These are phyloP conservation scores for Anorthoa munda DNA, from an alignment of 2,888 invertebrate genomes.

Conservation along the genomic window DNA sequence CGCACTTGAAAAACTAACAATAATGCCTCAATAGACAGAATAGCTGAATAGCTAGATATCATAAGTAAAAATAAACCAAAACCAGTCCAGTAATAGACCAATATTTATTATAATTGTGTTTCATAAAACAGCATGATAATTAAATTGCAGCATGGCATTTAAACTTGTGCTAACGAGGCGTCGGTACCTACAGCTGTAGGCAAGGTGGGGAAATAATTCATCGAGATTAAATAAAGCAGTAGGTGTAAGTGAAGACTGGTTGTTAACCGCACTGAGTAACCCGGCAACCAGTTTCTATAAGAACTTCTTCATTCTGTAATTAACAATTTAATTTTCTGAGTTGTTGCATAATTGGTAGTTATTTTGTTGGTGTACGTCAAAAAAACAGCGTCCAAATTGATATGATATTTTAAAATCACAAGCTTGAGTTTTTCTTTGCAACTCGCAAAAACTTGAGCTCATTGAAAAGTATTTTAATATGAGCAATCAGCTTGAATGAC, in stretches of 20 bases:
- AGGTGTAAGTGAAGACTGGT: slow-evolving; percentile 54
- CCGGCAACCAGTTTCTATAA: slow-evolving; percentile 39
- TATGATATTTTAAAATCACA: background rate
- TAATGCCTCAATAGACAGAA: too few species aligned
- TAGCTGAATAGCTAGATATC: too few species aligned
- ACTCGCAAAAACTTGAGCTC: background rate
- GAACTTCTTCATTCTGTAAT: slow-evolving; percentile 47
- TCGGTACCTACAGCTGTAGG: slow-evolving; percentile 26
- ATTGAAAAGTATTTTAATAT: slow-evolving; percentile 10
- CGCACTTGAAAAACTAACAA: too few species aligned
- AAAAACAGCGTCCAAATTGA: background rate
- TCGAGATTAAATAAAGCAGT: slow-evolving; percentile 58
- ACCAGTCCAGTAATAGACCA: background rate
- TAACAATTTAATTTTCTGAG: slow-evolving; percentile 37
- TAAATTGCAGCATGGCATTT: slow-evolving; percentile 52
- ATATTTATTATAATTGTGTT: slow-evolving; percentile 43
- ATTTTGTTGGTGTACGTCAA: background rate
- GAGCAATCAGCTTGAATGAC: background rate
- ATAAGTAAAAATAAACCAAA: background rate
- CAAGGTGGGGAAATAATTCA: slow-evolving; percentile 54
- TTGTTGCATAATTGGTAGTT: background rate
- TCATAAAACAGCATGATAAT: slow-evolving; percentile 52
- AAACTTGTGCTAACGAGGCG: slow-evolving; percentile 46
- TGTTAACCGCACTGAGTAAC: slow-evolving; percentile 23
- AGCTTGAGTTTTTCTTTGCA: background rate